Evolutionary conservation across 2,888 invertebrate genomes (phyloP).

Genomic region (Adelognathus sp.): DNA sequence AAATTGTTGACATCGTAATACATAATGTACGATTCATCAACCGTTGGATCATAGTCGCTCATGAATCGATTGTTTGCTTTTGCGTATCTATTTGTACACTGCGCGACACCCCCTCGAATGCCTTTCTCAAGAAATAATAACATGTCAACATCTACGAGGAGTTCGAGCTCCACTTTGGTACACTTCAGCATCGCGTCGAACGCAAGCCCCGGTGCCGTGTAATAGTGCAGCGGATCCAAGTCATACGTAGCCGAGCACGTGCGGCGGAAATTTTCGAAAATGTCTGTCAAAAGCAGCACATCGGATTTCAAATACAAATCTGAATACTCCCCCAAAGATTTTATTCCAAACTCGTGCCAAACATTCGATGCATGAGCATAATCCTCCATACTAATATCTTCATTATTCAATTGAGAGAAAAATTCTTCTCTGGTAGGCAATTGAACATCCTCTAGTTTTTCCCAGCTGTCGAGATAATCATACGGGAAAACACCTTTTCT

Average conservation of each 20-base stretch:
- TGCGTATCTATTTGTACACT: constrained; percentile 41
- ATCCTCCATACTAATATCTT: constrained; percentile 56
- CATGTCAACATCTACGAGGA: constrained; percentile 40
- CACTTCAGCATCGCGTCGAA: too few species aligned
- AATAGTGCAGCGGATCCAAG: constrained; percentile 55
- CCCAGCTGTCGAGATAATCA: constrained; percentile 66
- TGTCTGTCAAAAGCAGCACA: constrained; percentile 33
- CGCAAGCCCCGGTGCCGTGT: constrained; percentile 48
- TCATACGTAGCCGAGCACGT: constrained; percentile 27
- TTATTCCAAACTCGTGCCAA: constrained; percentile 8
- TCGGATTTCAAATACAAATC: constrained; percentile 56
- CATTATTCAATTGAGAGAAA: constrained; percentile 59
- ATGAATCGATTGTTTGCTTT: constrained; percentile 49
- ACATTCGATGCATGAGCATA: constrained; percentile 9
- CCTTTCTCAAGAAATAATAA: constrained; percentile 39
- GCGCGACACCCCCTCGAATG: too few species aligned
- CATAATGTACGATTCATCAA: constrained; percentile 66
- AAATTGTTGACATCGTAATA: constrained; percentile 75
- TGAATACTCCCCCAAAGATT: background rate
- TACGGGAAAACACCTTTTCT: constrained; percentile 74
- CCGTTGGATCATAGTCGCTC: background rate
- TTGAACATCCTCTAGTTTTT: constrained; percentile 50
- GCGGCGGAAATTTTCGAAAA: constrained; percentile 57
- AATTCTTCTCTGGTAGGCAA: constrained; percentile 60
- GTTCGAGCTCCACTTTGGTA: constrained; percentile 33